Conservation (phyloP, 2,797 vertebrate species). For the Takifugu rubripes region DNA sequence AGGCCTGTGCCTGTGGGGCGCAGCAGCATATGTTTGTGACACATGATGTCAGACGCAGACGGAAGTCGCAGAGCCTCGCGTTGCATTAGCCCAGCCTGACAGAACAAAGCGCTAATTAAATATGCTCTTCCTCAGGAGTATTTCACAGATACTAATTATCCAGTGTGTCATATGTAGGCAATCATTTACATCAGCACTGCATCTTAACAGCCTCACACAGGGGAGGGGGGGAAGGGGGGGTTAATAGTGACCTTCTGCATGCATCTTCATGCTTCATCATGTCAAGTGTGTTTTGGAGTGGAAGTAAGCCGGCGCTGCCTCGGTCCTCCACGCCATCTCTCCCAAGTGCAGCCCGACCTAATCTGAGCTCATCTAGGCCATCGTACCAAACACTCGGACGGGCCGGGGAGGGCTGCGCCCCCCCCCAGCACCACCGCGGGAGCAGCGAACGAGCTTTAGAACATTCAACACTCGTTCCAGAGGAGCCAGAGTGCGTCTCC, state of each 20-base stretch:
- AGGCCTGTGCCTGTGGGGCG: constrained; percentile 35
- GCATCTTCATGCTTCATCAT: constrained; percentile 19
- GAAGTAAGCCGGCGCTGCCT: constrained; percentile 40
- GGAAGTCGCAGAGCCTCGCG: constrained; percentile 9
- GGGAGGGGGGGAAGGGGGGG: constrained; percentile 2
- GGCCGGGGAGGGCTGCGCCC: constrained; percentile 48
- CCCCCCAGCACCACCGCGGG: constrained; percentile 55
- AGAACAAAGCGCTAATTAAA: constrained; percentile 46
- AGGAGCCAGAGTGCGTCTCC: no score
- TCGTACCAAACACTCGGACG: constrained; percentile 68
- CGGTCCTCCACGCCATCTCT: constrained; percentile 46
- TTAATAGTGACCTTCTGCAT: constrained; percentile 21
- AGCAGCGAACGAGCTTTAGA: constrained; percentile 6
- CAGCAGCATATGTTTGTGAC: constrained; percentile 54
- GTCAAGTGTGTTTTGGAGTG: constrained; percentile 45
- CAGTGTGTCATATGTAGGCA: constrained; percentile 21
- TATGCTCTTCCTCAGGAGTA: constrained; percentile 27
- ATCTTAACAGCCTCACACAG: constrained; percentile 24
- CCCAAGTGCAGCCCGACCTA: constrained; percentile 52
- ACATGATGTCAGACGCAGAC: constrained; percentile 43
- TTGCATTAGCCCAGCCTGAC: constrained; percentile 30
- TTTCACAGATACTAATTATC: constrained; percentile 37
- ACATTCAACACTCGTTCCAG: not conserved
- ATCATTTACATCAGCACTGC: constrained; percentile 23
- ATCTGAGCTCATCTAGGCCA: constrained; percentile 74